These are phyloP conservation scores for Zygogramma bicolorata DNA, from an alignment of 2,888 invertebrate genomes.

Conservation along the genomic window DNA sequence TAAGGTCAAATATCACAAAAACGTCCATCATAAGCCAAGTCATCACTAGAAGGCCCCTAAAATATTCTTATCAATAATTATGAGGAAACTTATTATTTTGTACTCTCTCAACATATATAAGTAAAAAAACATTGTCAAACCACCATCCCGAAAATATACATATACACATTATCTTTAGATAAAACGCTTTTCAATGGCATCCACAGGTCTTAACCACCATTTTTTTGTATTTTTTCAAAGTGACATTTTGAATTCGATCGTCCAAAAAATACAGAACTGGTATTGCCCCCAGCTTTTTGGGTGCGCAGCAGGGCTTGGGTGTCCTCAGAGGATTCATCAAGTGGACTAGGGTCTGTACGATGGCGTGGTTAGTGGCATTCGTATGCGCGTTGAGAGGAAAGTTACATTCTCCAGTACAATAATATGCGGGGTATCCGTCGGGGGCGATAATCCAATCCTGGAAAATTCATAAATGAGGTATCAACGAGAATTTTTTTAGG, in stretches of 20 bases:
- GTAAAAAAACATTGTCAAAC: too few species aligned
- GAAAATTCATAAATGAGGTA: too few species aligned
- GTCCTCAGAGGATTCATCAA: constrained; percentile 84
- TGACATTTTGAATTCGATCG: constrained; percentile 87
- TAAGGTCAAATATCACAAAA: too few species aligned
- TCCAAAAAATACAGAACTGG: constrained; percentile 93
- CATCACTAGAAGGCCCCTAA: too few species aligned
- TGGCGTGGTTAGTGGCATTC: constrained; percentile 97
- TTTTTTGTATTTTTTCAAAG: constrained; percentile 91
- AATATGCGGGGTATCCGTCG: constrained; percentile 93
- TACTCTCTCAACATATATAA: too few species aligned
- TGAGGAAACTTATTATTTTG: too few species aligned
- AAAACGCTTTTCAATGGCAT: constrained; percentile 79
- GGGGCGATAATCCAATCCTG: constrained; percentile 98
- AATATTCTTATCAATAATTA: too few species aligned
- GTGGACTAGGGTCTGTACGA: constrained; percentile 92
- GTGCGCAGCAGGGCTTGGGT: constrained; percentile 94
- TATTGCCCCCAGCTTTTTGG: constrained; percentile 88
- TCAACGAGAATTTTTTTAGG: too few species aligned
- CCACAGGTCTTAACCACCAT: constrained; percentile 99
- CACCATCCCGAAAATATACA: too few species aligned
- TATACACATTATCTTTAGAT: not conserved
- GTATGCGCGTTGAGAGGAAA: constrained; percentile 93
- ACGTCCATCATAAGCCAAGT: too few species aligned
- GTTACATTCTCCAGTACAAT: constrained; percentile 93